Base-by-base conservation (phyloP, 2,797 vertebrate genomes). In the Tragopan temminckii region DNA sequence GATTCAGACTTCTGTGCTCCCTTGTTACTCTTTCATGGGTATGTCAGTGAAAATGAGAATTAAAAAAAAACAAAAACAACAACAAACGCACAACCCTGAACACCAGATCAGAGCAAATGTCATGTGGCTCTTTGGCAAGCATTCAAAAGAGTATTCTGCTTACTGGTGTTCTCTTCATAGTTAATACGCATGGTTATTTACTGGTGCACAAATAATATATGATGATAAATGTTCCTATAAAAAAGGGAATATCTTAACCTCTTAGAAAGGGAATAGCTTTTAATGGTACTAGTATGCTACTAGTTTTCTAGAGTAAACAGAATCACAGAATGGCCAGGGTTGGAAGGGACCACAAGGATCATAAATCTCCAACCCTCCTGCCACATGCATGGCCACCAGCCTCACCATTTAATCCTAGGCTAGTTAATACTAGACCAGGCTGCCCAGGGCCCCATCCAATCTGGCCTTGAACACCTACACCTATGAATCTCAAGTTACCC, bases 21-120 rank as follows among this genome's bases (percentile, higher is more conserved):
- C 75, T 57, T 80, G 64, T 92, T 95, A 84, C 83, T n/a, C 15
- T 35, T 67, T 71, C 71, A 58, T 14, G 89, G 40, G 48, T n/a
- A 61, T 87, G 88, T 84, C 27, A 69, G 16, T 1, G 15, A 18
- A 58, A 15, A 25, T 40, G 9, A 31, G 33, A 43, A 33, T 62
- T 57, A 8, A 21, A 33, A 33, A n/a, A 13, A n/a, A 57, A 13
- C 15, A 31, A 8, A 0, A 53, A 69, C 15, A n/a, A 20, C 29
- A 55, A n/a, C n/a, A 88, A 27, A 2, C 5, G 10, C 24, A n/a
- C 13, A 88, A 25, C 36, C 63, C 40, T 80, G 67, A 93, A 75
- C 52, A 79, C 27, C 17, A 86, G 85, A 55, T 88, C 77, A 76
- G 83, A 35, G 35, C 42, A 6, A 40, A 57, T 83, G 67, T 89